Base-by-base conservation (phyloP, 2,113 vertebrate species). In the Grus americana region DNA sequence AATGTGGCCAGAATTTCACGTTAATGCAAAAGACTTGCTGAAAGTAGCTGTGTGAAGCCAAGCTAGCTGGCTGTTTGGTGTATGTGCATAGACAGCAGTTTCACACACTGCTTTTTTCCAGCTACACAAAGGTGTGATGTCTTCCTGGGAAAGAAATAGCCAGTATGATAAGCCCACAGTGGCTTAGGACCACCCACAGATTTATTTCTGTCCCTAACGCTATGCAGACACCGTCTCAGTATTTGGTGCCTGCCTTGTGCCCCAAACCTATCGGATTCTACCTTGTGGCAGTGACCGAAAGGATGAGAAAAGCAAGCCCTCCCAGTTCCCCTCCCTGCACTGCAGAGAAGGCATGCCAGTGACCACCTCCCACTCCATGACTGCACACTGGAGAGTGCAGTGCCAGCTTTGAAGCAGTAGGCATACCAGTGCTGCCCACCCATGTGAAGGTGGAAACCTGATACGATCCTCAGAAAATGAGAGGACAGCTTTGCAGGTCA, bases 301-400 rank as follows among this genome's bases (percentile, higher is more conserved):
- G 54, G 22, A 36, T 18, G 29, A 81, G 63, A 47, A 52, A 81
- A 57, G 22, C 24, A 72, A 93, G 38, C 8, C 4, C 4, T 36
- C 40, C 3, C 57, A 34, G 57, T 85, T 52, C 36, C 46, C 8
- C 12, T 66, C 73, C 38, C 70, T 59, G 20, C 27, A 10, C 29
- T 10, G n/a, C 29, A 66, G 24, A 66, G 22, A 32, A 13, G 3
- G 2, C 6, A 4, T 4, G 19, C 18, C 34, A 38, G 66, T 10
- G 36, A 63, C 40, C 0, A 0, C 12, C 24, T 82, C 76, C 34
- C 21, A 13, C 22, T 32, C 40, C 13, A 18, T 2, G 1, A 18
- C 24, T n/a, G 7, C 26, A 24, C 20, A 3, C 30, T 27, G 68
- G 30, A 47, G 10, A 63, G 14, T 8, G 12, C 52, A 38, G 29